Evolutionary conservation across 2,888 invertebrate genomes (phyloP).

Genomic region (Monoplex corrugatus): DNA sequence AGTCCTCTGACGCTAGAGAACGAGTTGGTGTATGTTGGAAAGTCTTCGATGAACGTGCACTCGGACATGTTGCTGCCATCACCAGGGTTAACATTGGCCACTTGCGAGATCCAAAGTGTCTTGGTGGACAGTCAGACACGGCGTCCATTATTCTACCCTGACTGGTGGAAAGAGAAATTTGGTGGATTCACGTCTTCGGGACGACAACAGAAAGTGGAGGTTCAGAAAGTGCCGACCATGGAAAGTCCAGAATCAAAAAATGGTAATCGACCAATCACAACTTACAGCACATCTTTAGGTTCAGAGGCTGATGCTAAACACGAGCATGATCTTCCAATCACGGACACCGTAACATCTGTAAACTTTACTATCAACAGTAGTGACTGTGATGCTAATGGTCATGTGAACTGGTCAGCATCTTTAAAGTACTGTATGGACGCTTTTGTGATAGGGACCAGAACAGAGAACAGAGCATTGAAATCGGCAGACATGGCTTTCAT

Average conservation of each 20-base stretch:
- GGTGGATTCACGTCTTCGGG: not conserved
- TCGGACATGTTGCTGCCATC: conserved; percentile 33
- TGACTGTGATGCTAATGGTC: conserved; percentile 49
- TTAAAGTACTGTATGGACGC: conserved; percentile 53
- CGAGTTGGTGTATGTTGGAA: conserved; percentile 50
- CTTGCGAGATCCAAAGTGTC: conserved; percentile 45
- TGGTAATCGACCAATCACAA: no score
- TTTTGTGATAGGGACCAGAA: not conserved
- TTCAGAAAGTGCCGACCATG: not conserved
- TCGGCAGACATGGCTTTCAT: not conserved
- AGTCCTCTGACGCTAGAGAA: conserved; percentile 45
- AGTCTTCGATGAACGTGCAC: conserved; percentile 35
- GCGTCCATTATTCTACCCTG: conserved; percentile 29
- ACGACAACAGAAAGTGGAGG: conserved; percentile 6
- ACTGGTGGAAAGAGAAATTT: conserved; percentile 55
- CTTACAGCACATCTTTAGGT: no score
- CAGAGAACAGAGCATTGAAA: not conserved
- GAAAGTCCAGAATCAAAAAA: not conserved
- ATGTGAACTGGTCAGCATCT: conserved; percentile 53
- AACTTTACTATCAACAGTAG: conserved; percentile 11
- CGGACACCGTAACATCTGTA: not conserved
- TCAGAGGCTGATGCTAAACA: no score
- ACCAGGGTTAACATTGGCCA: not conserved
- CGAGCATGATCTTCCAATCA: conserved; percentile 34
- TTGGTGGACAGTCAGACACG: conserved; percentile 39